Evolutionary conservation across 2,113 vertebrate species (phyloP).

Genomic region (Tringa solitaria): DNA sequence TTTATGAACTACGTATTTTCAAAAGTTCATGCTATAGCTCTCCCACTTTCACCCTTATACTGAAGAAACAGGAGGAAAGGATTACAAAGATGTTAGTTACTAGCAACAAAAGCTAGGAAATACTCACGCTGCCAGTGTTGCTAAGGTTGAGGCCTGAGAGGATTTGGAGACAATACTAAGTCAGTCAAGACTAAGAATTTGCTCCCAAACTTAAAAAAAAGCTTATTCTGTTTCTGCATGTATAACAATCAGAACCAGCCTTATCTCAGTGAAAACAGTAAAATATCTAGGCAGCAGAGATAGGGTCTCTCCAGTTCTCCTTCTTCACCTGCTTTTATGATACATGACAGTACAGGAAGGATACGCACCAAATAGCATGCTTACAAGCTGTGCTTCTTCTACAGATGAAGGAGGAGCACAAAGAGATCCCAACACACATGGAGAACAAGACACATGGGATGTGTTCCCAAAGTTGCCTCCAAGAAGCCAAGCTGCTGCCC

Average conservation of each 20-base stretch:
- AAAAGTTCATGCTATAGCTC: not conserved
- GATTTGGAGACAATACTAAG: not conserved
- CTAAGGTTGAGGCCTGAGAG: not conserved
- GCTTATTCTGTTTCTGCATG: not conserved
- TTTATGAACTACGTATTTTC: not conserved
- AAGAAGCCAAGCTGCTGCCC: not conserved
- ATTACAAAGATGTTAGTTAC: not conserved
- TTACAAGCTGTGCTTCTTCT: not conserved
- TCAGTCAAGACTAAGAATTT: not conserved
- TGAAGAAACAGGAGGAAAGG: not conserved
- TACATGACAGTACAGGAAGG: rapidly evolving
- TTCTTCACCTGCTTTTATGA: not conserved
- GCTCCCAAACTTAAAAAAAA: not conserved
- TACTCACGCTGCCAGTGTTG: not conserved
- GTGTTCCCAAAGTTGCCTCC: not conserved
- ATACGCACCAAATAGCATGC: not conserved
- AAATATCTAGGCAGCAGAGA: not conserved
- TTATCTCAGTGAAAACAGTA: not conserved
- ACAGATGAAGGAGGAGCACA: not conserved
- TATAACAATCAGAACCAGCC: not conserved
- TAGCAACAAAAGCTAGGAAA: not conserved
- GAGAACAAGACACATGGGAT: not conserved
- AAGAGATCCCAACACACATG: not conserved
- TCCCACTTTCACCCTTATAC: not conserved
- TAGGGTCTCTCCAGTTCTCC: not conserved